Evolutionary conservation across 2,797 vertebrate species (phyloP), one percentile per base, ranked within the genome.

Genomic region (Betta splendens): DNA sequence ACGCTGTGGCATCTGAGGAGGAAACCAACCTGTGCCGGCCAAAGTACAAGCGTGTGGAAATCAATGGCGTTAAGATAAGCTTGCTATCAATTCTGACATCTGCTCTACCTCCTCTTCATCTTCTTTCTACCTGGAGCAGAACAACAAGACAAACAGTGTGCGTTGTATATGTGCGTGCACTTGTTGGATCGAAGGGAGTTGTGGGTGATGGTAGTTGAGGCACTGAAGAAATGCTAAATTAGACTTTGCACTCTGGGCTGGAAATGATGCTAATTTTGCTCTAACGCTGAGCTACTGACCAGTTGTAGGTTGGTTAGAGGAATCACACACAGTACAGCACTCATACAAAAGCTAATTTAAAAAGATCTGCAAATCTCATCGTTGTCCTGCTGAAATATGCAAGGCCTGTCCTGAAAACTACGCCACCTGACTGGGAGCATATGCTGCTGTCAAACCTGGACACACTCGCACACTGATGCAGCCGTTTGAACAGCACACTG

Each of bases 51-150:
- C 18, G 46, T 23, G 64, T 73, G 55, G 46, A 81, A 81, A 86
- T 86, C 86, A 59, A 78, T 82, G 66, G 75, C 70, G 73, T 81
- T 84, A 36, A 68, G 71, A 84, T 76, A 61, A 77, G 65, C 57
- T 75, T 16, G 31, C 69, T 50, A 76, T 77, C 75, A 62, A 38
- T 64, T 33, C 67, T 80, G 79, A 81, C 82, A 77, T 81, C 71
- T 84, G 75, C 62, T 79, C 75, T 60, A 69, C 75, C 81, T 77
- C 80, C 32, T 72, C 72, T 66, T 72, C 78, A 68, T 70, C 61
- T 58, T 46, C 40, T 55, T 22, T 22, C 49, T 73, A 65, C 0
- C 1, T 8, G 9, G 64, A 69, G 54, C 17, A 45, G 46, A 65
- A 62, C 56, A 68, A 65, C 20, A 50, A 61, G 46, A 39, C 76